phyloP scores from a whole-genome alignment of 2,888 invertebrate genomes.

The Euclidia mi region DNA sequence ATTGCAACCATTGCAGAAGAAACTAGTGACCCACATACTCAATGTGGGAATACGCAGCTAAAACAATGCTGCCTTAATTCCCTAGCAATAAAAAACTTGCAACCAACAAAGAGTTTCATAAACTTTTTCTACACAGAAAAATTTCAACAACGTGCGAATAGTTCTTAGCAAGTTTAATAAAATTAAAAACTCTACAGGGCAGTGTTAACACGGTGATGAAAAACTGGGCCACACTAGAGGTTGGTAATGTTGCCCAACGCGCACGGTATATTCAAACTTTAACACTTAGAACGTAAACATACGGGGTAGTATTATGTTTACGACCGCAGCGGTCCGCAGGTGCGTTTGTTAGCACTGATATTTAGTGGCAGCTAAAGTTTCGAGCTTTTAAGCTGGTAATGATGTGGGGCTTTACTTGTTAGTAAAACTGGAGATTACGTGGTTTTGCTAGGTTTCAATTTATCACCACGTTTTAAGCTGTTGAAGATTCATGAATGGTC shows the following conservation, averaged over 20 bases:
- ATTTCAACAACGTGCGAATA: constrained; percentile 51
- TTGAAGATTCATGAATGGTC: no score
- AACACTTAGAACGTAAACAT: constrained; percentile 55
- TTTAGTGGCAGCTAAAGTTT: constrained; percentile 45
- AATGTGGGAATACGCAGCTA: background rate
- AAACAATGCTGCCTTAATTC: constrained; percentile 7
- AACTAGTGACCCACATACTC: constrained; percentile 3
- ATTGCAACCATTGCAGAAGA: background rate
- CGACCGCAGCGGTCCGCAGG: constrained; percentile 43
- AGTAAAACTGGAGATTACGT: constrained; percentile 5
- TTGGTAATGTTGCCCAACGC: constrained; percentile 44
- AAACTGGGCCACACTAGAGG: constrained; percentile 55
- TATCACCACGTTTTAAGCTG: no score
- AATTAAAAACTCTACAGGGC: constrained; percentile 52
- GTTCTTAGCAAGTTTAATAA: constrained; percentile 50
- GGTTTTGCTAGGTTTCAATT: no score
- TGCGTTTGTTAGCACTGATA: constrained; percentile 47
- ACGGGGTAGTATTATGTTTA: constrained; percentile 46
- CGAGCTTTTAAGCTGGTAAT: constrained; percentile 44
- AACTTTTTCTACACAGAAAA: constrained; percentile 17
- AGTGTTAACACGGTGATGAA: constrained; percentile 39
- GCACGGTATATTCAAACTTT: constrained; percentile 56
- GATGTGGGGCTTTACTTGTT: constrained; percentile 17
- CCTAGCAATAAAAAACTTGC: background rate
- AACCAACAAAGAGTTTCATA: constrained; percentile 4